These are phyloP conservation scores for Stegodyphus dumicola DNA, from an alignment of 1,140 invertebrate genomes.

Conservation along the genomic window DNA sequence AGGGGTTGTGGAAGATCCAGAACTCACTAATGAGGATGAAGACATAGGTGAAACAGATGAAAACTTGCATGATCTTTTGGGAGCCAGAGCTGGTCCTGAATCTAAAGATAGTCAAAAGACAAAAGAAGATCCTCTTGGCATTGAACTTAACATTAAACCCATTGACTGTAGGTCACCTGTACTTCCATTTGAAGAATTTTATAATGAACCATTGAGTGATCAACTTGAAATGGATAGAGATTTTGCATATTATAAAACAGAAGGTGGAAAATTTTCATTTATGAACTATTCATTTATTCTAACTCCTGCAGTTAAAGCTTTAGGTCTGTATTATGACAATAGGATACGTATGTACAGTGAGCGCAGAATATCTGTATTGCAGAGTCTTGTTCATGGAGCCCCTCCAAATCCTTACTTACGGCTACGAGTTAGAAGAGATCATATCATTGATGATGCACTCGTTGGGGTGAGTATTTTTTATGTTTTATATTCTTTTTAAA, in stretches of 20 bases:
- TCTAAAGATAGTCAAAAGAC: constrained; percentile 59
- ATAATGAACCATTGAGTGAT: constrained; percentile 92
- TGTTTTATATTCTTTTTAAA: background rate
- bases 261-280: constrained; percentile 85
- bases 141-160: constrained; percentile 77
- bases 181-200: constrained; percentile 88
- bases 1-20: constrained; percentile 71
- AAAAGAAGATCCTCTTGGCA: constrained; percentile 69
- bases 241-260: constrained; percentile 84
- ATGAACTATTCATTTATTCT: constrained; percentile 91
- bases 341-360: constrained; percentile 95
- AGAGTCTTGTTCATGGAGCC: constrained; percentile 79
- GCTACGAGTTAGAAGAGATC: constrained; percentile 82
- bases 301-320: constrained; percentile 90
- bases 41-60: constrained; percentile 58
- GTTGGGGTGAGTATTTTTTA: constrained; percentile 77
- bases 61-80: constrained; percentile 66
- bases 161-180: constrained; percentile 85
- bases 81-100: constrained; percentile 66
- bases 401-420: constrained; percentile 87
- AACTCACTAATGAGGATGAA: constrained; percentile 63
- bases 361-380: constrained; percentile 82
- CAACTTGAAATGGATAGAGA: constrained; percentile 92
- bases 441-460: constrained; percentile 91
- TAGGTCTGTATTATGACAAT: constrained; percentile 93